Evolutionary conservation across 2,888 invertebrate species (phyloP).

Genomic region (Lepidonotus clava): DNA sequence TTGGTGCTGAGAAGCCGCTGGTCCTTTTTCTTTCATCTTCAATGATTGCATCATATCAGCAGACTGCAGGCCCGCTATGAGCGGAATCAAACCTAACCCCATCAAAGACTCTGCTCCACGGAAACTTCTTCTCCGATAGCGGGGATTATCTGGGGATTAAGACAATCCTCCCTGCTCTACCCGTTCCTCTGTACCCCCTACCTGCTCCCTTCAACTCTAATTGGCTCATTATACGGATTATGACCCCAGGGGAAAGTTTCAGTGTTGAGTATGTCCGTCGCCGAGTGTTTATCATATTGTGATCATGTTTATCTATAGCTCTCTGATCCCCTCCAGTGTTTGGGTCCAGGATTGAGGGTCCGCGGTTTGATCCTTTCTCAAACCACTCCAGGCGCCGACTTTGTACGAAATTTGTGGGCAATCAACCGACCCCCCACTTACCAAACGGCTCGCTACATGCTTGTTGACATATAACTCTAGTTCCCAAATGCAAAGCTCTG

Average conservation of each 20-base stretch:
- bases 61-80: neutral
- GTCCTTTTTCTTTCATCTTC: slow-evolving; percentile 11
- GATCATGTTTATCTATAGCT: neutral
- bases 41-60: slow-evolving; percentile 42
- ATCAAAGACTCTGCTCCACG: neutral
- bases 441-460: no score
- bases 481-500: no score
- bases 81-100: neutral
- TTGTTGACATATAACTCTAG: no score
- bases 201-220: neutral
- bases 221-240: slow-evolving; percentile 16
- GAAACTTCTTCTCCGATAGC: no score
- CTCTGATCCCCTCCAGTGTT: slow-evolving; percentile 21
- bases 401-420: no score
- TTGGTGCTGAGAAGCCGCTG: neutral
- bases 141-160: neutral
- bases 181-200: neutral
- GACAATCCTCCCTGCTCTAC: neutral
- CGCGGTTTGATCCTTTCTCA: slow-evolving; percentile 3
- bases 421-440: no score
- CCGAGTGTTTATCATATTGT: slow-evolving; percentile 22
- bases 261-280: neutral
- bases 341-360: neutral
- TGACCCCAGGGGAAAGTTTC: neutral
- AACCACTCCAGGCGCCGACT: neutral